Percentiles rank a stretch among this genome's conserved stretches.
Conservation (phyloP, 2,113 vertebrate genomes). For the Lagopus muta region DNA sequence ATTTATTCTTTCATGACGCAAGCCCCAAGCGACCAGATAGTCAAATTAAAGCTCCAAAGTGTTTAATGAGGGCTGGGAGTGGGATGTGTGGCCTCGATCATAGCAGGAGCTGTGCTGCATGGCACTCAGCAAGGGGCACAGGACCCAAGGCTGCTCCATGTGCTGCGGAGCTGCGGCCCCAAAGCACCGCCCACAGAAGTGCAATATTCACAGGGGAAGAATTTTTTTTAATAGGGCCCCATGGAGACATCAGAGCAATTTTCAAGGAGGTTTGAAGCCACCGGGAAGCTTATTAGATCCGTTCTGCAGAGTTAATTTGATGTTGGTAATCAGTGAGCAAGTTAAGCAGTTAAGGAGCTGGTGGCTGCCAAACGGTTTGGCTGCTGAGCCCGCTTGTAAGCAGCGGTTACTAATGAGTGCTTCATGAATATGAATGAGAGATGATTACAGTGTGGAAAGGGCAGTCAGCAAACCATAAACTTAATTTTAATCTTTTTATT, state of each 20-base stretch:
- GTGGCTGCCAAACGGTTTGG: constrained; percentile 7
- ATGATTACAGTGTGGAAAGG: constrained; percentile 38
- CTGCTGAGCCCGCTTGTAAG: constrained; percentile 33
- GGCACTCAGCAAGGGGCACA: neutral
- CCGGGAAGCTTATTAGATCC: constrained; percentile 55
- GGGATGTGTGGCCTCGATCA: neutral
- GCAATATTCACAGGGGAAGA: neutral
- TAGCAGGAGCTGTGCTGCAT: neutral
- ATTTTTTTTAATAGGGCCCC: constrained; percentile 50
- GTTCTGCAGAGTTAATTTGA: constrained; percentile 64
- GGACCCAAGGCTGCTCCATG: no score
- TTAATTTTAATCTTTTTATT: constrained; percentile 65
- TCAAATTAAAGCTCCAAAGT: constrained; percentile 2
- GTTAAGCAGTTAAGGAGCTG: constrained; percentile 48
- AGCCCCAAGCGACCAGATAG: neutral
- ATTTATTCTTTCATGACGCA: constrained; percentile 25
- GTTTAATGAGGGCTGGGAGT: neutral
- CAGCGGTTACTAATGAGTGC: constrained; percentile 52
- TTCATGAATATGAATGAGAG: constrained; percentile 52
- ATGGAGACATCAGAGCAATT: constrained; percentile 62
- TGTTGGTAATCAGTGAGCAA: constrained; percentile 57
- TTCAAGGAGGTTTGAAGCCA: constrained; percentile 50
- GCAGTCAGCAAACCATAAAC: constrained; percentile 64
- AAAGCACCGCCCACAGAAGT: rapidly evolving
- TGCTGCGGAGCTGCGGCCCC: rapidly evolving